Base-by-base conservation (phyloP, 2,888 invertebrate species). In the Aporophyla nigra region DNA sequence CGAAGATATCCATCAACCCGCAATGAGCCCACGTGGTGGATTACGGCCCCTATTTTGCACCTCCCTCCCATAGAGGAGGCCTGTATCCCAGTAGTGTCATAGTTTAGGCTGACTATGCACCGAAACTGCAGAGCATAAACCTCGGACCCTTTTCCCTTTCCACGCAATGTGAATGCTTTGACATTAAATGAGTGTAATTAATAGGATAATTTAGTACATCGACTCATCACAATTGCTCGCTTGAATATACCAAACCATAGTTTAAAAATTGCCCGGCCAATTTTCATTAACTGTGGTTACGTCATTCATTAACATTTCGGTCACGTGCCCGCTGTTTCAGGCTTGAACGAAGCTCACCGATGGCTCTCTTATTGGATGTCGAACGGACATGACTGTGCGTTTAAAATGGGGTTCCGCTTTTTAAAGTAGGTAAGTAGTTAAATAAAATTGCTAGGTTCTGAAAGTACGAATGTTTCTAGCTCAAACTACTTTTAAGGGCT, bases 301-400 rank as follows among this genome's bases (percentile, higher is more conserved):
- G 24, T 67, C 53, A 56, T 59, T 69, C 27, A 69, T 80, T 80
- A 43, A 63, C 12, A 81, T 71, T 58, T 67, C 4, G 14, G 58
- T 65, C 76, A 82, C 80, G 80, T 58, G 27, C 21, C 27, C 1
- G 6, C 74, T 54, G 58, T 81, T 80, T 80, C 69, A 75, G 59
- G 24, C 59, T 33, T 19, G 21, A 43, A 27, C 33, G 71, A 58
- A 67, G 53, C 46, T 54, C 53, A 21, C 49, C 27, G 49, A 81
- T 54, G 33, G 49, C 24, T 40, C 43, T 69, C 53, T 61, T 81
- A 81, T 76, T 80, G 61, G 19, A 40, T 58, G 40, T 27, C 19
- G 53, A 62, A 70, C 66, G 46, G 16, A 33, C 51, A 58, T 6
- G 51, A 40, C n/a, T 71, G 72, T 51, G 54, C 33, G 21, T 46